A percentile compares a stretch with the other conserved stretches of the same genome.
These are phyloP conservation scores for Acrocyrtus sp. DNA, from an alignment of 2,888 invertebrate species.

Conservation along the genomic window DNA sequence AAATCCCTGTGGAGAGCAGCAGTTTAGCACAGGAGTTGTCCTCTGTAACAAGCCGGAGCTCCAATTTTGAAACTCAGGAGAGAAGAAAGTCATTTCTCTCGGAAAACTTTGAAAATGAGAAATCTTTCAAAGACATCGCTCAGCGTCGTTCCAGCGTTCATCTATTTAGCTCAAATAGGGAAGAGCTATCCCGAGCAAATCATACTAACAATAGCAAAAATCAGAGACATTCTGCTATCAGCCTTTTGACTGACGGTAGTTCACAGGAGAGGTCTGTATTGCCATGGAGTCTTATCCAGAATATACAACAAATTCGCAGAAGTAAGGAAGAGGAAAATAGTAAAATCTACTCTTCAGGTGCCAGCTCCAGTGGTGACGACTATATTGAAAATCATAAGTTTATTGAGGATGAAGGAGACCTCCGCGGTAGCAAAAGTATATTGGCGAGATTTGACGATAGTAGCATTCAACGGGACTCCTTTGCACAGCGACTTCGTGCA, in stretches of 20 bases:
- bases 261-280: slow-evolving; percentile 8
- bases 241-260: slow-evolving; percentile 5
- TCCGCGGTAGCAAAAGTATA: too few relatives aligned
- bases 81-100: slow-evolving; percentile 83
- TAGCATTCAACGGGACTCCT: slow-evolving; percentile 8
- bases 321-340: slow-evolving; percentile 36
- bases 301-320: slow-evolving; percentile 26
- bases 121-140: slow-evolving; percentile 1
- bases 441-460: too few relatives aligned
- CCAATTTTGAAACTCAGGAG: slow-evolving; percentile 72
- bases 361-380: slow-evolving; percentile 26
- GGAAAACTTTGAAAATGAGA: slow-evolving; percentile 66
- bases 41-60: slow-evolving; percentile 28
- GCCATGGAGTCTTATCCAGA: slow-evolving; percentile 60
- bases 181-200: neutral
- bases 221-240: neutral
- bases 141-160: slow-evolving; percentile 19
- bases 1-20: neutral
- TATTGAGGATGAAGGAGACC: neutral
- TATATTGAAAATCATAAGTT: slow-evolving; percentile 1
- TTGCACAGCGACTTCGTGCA: slow-evolving; percentile 23
- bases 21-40: neutral
- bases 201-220: neutral
- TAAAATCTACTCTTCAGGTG: slow-evolving; percentile 33
- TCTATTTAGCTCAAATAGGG: slow-evolving; percentile 2